Evolutionary conservation across 2,888 invertebrate species (phyloP), one percentile per base, ranked within the genome.

Genomic region (Yponomeuta cagnagella): DNA sequence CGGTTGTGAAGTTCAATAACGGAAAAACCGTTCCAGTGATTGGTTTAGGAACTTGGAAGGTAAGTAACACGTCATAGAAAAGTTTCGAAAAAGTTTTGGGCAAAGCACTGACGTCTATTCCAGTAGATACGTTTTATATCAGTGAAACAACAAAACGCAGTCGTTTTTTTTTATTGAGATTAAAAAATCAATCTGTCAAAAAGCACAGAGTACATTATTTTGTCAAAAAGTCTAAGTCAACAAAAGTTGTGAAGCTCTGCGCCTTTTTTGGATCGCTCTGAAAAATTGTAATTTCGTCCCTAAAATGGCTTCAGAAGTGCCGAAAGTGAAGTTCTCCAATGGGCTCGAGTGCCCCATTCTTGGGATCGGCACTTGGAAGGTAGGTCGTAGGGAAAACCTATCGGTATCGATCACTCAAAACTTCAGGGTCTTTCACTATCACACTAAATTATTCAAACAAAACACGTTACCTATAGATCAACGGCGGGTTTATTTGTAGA

Each of bases 291-390:
- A 6, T 15, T 58, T 58, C 52, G 15, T 15, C 15, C 0, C 15
- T 58, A 15, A 52, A 78, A 92, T 92, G 90, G 79, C 82, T 73
- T 78, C 82, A 1, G 77, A 84, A 82, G 87, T 93, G 63, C 94
- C 94, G 3, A 87, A 82, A 75, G 84, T 95, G 0, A 92, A 90
- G 70, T 91, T 96, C n/a, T 93, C 90, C 76, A 95, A 95, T 79
- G 95, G 94, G 0, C 74, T 82, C 48, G 90, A 93, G 74, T 93
- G 95, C 76, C 96, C 96, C 0, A 93, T 94, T 66, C 82, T 96
- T 4, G 96, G 96, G 2, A 88, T 97, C n/a, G 97, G 96, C 30
- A 97, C 96, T 4, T 97, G 96, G 96, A 94, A 95, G 87, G 96
- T 96, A 90, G 89, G 90, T 92, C 15, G 15, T 58, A 9, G 2